These are phyloP conservation scores for Poecilia gillii DNA, from an alignment of 2,797 vertebrate species.

Conservation along the genomic window DNA sequence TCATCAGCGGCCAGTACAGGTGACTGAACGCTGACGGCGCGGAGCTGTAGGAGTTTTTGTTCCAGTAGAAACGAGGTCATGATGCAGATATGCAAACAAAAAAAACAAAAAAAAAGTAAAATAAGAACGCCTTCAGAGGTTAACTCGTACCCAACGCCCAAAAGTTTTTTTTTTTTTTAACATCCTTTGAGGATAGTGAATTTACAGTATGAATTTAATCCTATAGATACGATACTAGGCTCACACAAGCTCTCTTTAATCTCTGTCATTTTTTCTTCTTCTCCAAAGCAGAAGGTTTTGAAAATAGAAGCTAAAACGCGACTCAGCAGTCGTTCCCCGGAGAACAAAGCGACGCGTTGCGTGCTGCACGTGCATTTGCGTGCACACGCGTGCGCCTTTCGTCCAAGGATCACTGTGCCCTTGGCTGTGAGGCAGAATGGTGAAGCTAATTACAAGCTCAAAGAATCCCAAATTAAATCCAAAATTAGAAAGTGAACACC, in stretches of 20 bases:
- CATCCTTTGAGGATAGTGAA: constrained; percentile 1
- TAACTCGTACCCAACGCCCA: not conserved
- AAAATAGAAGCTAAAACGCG: constrained; percentile 20
- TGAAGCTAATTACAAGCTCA: constrained; percentile 75
- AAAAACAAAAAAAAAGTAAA: not conserved
- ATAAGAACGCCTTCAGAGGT: not conserved
- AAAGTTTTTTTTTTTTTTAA: constrained; percentile 3
- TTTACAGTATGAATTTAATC: not conserved
- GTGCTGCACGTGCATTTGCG: constrained; percentile 10
- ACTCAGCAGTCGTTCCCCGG: constrained; percentile 1
- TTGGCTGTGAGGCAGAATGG: constrained; percentile 60
- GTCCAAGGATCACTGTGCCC: constrained; percentile 46
- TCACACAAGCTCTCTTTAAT: not conserved
- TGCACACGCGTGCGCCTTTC: constrained; percentile 23
- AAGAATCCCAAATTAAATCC: constrained; percentile 75
- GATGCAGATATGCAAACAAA: not conserved
- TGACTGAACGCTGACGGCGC: not conserved
- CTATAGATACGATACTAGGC: not conserved
- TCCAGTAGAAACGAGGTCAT: constrained; percentile 22
- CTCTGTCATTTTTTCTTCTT: not conserved
- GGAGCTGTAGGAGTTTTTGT: not conserved
- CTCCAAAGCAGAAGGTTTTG: not conserved
- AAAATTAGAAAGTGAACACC: constrained; percentile 78
- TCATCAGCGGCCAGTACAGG: constrained; percentile 37
- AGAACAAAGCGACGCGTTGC: constrained; percentile 24